These are phyloP conservation scores for Helicoverpa zea DNA, from an alignment of 1,140 invertebrate species.

Conservation along the genomic window DNA sequence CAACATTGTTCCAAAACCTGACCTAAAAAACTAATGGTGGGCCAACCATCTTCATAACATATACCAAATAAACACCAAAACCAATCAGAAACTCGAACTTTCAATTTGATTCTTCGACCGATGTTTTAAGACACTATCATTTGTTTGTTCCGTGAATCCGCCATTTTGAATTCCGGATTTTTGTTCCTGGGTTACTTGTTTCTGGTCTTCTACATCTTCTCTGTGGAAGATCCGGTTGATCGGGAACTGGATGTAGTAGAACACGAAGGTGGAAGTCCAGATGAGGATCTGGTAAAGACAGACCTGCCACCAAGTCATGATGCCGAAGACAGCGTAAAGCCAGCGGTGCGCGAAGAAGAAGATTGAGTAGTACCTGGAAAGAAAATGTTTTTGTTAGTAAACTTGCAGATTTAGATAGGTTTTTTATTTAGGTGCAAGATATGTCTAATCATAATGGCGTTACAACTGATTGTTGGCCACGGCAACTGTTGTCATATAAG, in stretches of 20 bases:
- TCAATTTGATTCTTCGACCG: slow-evolving; percentile 63
- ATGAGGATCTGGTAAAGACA: slow-evolving; percentile 75
- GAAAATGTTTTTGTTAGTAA: slow-evolving; percentile 19
- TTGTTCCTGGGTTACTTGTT: neutral
- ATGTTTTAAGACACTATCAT: slow-evolving; percentile 30
- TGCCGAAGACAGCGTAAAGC: slow-evolving; percentile 80
- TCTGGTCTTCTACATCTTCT: slow-evolving; percentile 21
- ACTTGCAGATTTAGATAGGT: too few species aligned
- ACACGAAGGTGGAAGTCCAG: slow-evolving; percentile 66
- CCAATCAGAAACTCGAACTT: slow-evolving; percentile 67
- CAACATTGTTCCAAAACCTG: neutral
- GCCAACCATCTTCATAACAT: neutral
- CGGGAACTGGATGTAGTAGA: slow-evolving; percentile 74
- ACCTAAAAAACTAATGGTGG: neutral
- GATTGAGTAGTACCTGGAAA: slow-evolving; percentile 79
- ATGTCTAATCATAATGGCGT: too few species aligned
- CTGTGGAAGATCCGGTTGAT: slow-evolving; percentile 74
- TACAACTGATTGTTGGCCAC: too few species aligned
- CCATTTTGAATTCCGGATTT: slow-evolving; percentile 61
- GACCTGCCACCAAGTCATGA: slow-evolving; percentile 82
- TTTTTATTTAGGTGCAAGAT: neutral
- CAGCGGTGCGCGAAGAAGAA: slow-evolving; percentile 75
- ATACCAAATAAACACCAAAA: neutral
- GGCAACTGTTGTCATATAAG: too few species aligned
- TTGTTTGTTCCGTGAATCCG: neutral